Evolutionary conservation across 2,888 invertebrate genomes (phyloP), one percentile per base, ranked within the genome.

Genomic region (Caenorhabditis imperialis): DNA sequence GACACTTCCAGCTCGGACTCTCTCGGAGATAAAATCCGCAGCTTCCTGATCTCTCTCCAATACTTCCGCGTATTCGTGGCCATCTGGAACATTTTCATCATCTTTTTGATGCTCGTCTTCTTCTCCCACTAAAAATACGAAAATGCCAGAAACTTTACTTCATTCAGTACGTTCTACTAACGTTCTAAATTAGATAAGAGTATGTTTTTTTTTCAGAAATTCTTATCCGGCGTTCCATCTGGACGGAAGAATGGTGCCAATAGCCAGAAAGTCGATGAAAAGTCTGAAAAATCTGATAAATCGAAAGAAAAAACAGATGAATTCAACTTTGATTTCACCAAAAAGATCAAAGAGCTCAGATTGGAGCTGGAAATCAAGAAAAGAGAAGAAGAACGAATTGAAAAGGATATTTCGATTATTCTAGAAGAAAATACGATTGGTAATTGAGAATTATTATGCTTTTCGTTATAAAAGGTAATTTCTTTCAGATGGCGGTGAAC

Each of bases 81-180:
- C 60, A 90, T 61, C 89, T 90, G 90, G 90, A 90, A 79, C 70
- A 89, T 23, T 33, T 88, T 90, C 77, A 85, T 90, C 48, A 89
- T 90, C 82, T 88, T 90, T 80, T 85, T 89, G 60, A 90, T 90
- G 90, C 77, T 90, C 48, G 86, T 89, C 89, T 82, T 83, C 73
- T 83, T 83, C 75, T 81, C 82, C 10, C 79, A 82, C 58, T 83
- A 77, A n/a, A n/a, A n/a, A 81, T 33, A 40, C 38, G 33, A 25
- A 44, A 5, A 62, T 57, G 53, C 51, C 40, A 2, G 51, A 62
- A 57, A 35, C 50, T 25, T 3, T 35, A 30, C 51, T 67, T 23
- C 57, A 50, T 37, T 65, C 65, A 6, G 63, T 63, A 40, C 40
- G 63, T 48, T 37, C 37, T 37, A 16, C 22, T 35, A 10, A 44